A percentile compares a stretch with the other conserved stretches of the same genome.
phyloP scores from a whole-genome alignment of 92 coral and sea anemone genomes.

The Epizoanthus illoricatus region DNA sequence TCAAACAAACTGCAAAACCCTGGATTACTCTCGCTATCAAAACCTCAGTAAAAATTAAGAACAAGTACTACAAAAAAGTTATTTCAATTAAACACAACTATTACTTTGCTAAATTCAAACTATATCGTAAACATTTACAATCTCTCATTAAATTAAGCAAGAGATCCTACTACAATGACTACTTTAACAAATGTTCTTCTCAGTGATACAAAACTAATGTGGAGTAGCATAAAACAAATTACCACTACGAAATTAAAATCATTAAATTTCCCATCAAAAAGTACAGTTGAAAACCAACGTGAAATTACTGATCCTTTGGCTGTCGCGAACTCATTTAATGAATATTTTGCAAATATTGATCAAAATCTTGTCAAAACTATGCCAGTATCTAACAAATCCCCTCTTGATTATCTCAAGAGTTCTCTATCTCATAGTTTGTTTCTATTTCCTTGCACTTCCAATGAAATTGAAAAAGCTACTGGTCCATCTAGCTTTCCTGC shows the following conservation, averaged over 20 bases:
- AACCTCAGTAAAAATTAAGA: constrained; percentile 39
- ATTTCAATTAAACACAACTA: constrained; percentile 5
- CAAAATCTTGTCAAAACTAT: constrained; percentile 14
- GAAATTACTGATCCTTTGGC: constrained; percentile 12
- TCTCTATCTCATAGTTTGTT: not conserved
- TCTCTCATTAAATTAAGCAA: not conserved
- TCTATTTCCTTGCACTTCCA: too few relatives aligned
- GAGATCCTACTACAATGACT: constrained; percentile 40
- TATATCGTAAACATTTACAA: constrained; percentile 28
- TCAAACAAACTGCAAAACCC: constrained; percentile 3
- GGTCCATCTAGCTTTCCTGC: constrained; percentile 19
- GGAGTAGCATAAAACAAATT: constrained; percentile 43
- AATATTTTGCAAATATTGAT: constrained; percentile 38
- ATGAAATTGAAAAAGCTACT: too few relatives aligned
- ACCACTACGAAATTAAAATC: constrained; percentile 1
- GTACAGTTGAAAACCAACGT: constrained; percentile 13
- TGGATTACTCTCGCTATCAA: constrained; percentile 6
- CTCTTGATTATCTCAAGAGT: too few relatives aligned
- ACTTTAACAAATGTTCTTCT: constrained; percentile 4
- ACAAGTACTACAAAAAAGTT: constrained; percentile 42
- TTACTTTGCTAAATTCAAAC: constrained; percentile 32
- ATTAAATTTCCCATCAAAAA: constrained; percentile 22
- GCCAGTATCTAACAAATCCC: not conserved
- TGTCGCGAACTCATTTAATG: constrained; percentile 34
- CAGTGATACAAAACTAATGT: constrained; percentile 32